Base-by-base conservation (phyloP, 2,797 vertebrate genomes). In the Anguilla obscura region DNA sequence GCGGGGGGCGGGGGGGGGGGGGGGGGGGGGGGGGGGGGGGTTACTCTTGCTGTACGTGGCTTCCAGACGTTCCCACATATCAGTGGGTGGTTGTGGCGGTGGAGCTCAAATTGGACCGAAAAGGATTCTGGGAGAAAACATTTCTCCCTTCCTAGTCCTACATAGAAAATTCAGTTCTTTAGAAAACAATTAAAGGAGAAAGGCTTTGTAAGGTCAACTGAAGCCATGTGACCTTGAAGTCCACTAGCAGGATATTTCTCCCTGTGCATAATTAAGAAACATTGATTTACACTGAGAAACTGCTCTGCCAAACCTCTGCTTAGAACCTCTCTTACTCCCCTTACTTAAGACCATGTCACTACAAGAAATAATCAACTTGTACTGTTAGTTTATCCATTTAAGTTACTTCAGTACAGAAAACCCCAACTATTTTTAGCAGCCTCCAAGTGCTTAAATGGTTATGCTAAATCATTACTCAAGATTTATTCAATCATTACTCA, bases 21-120 rank as follows among this genome's bases (percentile, higher is more conserved):
- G 89, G 89, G 86, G 88, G 88, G 84, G 86, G 88, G 87, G 6
- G n/a, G 8, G 69, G 30, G n/a, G n/a, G n/a, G 69, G n/a, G 69
- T 18, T 76, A 21, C 30, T 40, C 66, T 82, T 5, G 50, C 40
- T 48, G 79, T 82, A 21, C 18, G 7, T n/a, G 45, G 79, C 79
- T 50, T 82, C 45, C 79, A 48, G 9, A 82, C 79, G 45, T 8
- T 82, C 45, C 79, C n/a, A 21, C 36, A 45, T 50, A 82, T 50
- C 79, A 48, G 3, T 18, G 79, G 79, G 40, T 82, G 36, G 79
- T n/a, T 50, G 79, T n/a, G 79, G 79, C 50, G 18, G 16, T 82
- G 79, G 45, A 82, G 79, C 79, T 24, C 45, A 82, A 82, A 50
- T 82, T 82, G 40, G 40, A 50, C 79, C 79, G 21, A 48, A 24